Conservation (phyloP, 2,888 invertebrate species). For the Eristalis arbustorum region DNA sequence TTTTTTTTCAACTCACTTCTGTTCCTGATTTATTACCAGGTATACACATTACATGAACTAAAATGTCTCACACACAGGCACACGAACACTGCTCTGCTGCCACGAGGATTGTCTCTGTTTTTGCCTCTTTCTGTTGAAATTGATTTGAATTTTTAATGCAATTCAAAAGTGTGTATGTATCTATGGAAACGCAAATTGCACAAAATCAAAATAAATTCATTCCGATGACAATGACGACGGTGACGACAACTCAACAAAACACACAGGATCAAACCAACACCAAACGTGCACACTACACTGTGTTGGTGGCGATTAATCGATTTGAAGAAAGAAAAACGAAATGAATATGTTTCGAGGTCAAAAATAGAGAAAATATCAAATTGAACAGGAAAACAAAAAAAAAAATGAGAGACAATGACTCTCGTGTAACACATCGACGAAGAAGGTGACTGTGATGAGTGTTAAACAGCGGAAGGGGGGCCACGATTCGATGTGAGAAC, state of each 20-base stretch:
- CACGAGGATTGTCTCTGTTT: slow-evolving; percentile 31
- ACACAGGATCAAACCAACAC: background rate
- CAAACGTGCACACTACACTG: background rate
- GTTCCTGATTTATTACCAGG: slow-evolving; percentile 37
- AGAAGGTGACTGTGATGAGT: background rate
- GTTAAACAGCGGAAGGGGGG: slow-evolving; percentile 19
- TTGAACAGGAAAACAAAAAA: slow-evolving; percentile 17
- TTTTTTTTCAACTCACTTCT: slow-evolving; percentile 41
- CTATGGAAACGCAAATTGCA: slow-evolving; percentile 2
- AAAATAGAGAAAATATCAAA: slow-evolving; percentile 49
- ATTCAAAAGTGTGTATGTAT: background rate
- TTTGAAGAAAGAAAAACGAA: slow-evolving; percentile 39
- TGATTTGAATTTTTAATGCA: background rate
- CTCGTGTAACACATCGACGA: slow-evolving; percentile 40
- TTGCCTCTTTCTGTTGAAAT: background rate
- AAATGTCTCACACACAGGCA: slow-evolving; percentile 23
- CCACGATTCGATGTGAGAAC: background rate
- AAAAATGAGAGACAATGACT: slow-evolving; percentile 14
- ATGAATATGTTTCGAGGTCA: slow-evolving; percentile 60
- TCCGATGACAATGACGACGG: slow-evolving; percentile 31
- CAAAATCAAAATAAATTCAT: slow-evolving; percentile 4
- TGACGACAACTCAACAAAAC: slow-evolving; percentile 6
- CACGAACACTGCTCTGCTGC: slow-evolving; percentile 9
- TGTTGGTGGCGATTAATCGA: slow-evolving; percentile 41
- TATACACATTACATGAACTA: slow-evolving; percentile 2